Evolutionary conservation across 2,113 vertebrate genomes (phyloP).

Genomic region (Henicopernis longicauda): DNA sequence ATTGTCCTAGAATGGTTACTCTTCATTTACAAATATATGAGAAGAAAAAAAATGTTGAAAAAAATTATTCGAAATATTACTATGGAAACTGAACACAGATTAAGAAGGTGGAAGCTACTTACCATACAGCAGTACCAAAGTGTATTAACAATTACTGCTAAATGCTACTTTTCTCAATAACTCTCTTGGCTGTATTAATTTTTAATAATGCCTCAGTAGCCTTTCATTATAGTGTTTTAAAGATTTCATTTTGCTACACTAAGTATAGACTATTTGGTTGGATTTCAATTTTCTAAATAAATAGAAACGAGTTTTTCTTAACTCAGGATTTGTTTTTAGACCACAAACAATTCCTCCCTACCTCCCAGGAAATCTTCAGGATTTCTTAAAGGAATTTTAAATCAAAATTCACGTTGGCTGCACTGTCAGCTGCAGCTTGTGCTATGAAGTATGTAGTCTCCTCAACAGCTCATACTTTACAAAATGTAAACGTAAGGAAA

Average conservation of each 20-base stretch:
- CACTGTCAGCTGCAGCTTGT: not conserved
- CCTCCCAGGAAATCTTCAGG: not conserved
- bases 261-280: not conserved
- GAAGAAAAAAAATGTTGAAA: not conserved
- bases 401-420: not conserved
- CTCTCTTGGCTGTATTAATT: slow-evolving; percentile 48
- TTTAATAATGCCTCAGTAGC: slow-evolving; percentile 31
- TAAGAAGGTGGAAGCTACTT: not conserved
- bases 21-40: not conserved
- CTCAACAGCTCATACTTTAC: not conserved
- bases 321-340: not conserved
- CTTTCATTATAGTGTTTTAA: slow-evolving; percentile 36
- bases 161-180: slow-evolving; percentile 44
- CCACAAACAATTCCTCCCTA: not conserved
- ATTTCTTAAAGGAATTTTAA: not conserved
- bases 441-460: not conserved
- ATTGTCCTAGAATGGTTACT: not conserved
- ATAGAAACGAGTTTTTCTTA: slow-evolving; percentile 7
- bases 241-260: slow-evolving; percentile 10
- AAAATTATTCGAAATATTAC: not conserved
- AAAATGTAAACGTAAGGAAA: not conserved
- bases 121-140: not conserved
- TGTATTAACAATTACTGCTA: slow-evolving; percentile 31
- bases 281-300: slow-evolving; percentile 49
- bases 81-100: not conserved